Base-by-base conservation (phyloP, 2,797 vertebrate genomes). In the Alectoris magna region DNA sequence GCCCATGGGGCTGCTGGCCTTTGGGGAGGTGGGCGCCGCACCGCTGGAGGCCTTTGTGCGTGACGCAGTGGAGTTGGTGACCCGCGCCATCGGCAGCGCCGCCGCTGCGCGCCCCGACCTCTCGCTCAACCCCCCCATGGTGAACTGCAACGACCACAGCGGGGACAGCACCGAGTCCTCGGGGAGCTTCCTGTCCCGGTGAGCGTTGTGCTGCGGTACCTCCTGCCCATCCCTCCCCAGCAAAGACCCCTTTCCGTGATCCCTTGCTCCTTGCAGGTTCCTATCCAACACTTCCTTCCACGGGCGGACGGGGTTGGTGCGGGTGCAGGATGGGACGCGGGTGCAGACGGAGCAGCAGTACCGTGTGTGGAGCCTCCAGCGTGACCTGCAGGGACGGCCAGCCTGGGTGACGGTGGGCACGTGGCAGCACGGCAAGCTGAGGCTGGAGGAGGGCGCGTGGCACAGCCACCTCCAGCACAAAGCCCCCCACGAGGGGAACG, bases 361-460 rank as follows among this genome's bases (percentile, higher is more conserved):
- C 93, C 98, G 97, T 4, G 93, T 99, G 64, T 99, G 99, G 99
- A 98, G 98, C 89, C 97, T 99, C 38, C 97, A 96, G 6, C 95
- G 96, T 4, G 98, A 99, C 26, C 97, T 97, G 0, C 84, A 96
- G 63, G 99, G 99, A 1, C 97, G 98, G 51, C 99, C 99, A 4
- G 97, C 98, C 48, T 99, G 99, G 99, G 98, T 99, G 88, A 99
- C 98, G 0, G 98, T 98, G 90, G 99, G 98, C 74, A 97, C 97
- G 88, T 99, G 99, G 99, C 94, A 73, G n/a, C 97, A 97, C 0
- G 98, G 98, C 9, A 94, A 41, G 27, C 97, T 99, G 96, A 97
- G 98, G 74, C 94, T 98, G 39, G 98, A 98, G 93, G 98, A 98
- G 21, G 91, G 95, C 0, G 58, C 81, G 14, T 98, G 94, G 98